Evolutionary conservation across 2,113 vertebrate species (phyloP), one percentile per base, ranked within the genome.

Genomic region (Hiodon alosoides): DNA sequence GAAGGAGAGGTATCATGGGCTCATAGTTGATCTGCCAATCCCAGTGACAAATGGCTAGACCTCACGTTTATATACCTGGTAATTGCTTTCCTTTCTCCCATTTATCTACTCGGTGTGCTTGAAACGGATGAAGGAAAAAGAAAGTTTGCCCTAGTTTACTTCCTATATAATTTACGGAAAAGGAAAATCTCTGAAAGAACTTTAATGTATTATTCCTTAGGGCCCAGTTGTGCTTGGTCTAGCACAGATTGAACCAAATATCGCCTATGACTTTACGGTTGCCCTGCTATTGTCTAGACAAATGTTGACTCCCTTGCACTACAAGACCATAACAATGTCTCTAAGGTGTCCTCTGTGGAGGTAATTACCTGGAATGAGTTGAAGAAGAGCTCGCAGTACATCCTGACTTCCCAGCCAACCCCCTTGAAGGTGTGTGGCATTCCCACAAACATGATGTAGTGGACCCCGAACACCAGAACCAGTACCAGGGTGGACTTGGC

Each of bases 341-440:
- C 60, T n/a, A 14, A 14, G 17, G 14, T 62, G 60, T 14, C 14
- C 31, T 5, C 50, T 46, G 5, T 53, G 4, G 7, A 51, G 46
- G 4, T 8, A 62, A 52, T 55, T 80, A 95, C 95, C 94, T 96
- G 95, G 76, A 96, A 96, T 0, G 94, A 95, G 82, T 95, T 96
- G 87, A 96, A 94, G 86, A 96, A 96, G 31, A 96, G 91, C 77
- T 96, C 95, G 69, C 86, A 95, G 88, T 96, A 94, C 95, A 96
- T 96, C 69, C 94, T 91, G 66, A 94, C 84, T 84, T 96, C 91
- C 95, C 95, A 96, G 69, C 88, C 91, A 0, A 86, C 73, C 0
- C 94, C 93, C 0, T 87, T 78, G 71, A 92, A 91, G 0, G 93
- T 92, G 76, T 94, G 92, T 0, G 93, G 94, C 87, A 95, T 89